Evolutionary conservation across 2,888 invertebrate species (phyloP), one percentile per base, ranked within the genome.

Genomic region (Electrophaes corylata): DNA sequence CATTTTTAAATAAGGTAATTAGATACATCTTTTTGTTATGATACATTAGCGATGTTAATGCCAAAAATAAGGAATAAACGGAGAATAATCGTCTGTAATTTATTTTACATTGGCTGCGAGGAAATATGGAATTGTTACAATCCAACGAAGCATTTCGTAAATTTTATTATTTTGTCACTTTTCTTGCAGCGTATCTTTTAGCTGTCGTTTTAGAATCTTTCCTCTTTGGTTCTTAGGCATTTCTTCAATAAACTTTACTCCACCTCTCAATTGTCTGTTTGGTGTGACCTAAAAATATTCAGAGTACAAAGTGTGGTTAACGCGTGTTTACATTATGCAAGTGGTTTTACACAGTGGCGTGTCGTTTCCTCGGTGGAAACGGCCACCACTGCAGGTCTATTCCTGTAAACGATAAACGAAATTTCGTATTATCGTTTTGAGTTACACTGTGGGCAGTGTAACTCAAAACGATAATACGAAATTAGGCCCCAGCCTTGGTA

Each of bases 171-270:
- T 37, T 16, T 16, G 5, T n/a, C 16, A 37, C 12, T 5, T 58
- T 71, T 74, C 65, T 59, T 81, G 83, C 39, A 93, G 76, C 67
- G 83, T 76, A 64, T 93, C 86, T 67, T 91, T 91, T 47, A 95
- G 81, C 43, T 90, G 80, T 52, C 94, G 86, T 57, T 95, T 90
- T 44, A 95, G 81, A 71, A 95, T 94, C 84, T 96, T 96, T 20
- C 95, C 95, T 41, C 94, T 93, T 0, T 94, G 88, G 73, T 94
- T 95, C 78, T 94, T 94, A 5, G 96, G 95, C 71, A 96, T 93
- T 73, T 91, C 87, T 19, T 94, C 84, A 31, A 95, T 79, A 78
- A 96, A 96, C 64, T 84, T 86, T 1, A 96, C 93, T 16, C 95
- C 95, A 35, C 95, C 95, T 71, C 92, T 86, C 46, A 96, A 85